Percentiles rank a stretch among this genome's conserved stretches.
phyloP scores from a whole-genome alignment of 2,797 vertebrate species.

The Gastrophryne carolinensis region DNA sequence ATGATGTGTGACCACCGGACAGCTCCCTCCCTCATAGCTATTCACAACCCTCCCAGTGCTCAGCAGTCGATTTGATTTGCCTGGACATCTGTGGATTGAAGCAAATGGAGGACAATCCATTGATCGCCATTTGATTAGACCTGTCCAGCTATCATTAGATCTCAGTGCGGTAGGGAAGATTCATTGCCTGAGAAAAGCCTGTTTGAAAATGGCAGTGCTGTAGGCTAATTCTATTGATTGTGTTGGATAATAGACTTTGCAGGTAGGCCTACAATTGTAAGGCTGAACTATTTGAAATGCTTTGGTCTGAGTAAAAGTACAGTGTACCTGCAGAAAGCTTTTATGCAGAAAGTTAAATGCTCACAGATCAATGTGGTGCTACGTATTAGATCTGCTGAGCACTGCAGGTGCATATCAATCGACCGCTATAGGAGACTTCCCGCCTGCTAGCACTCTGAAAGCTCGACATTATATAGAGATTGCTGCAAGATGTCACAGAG shows the following conservation, averaged over 20 bases:
- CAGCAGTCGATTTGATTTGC: neutral
- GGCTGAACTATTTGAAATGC: neutral
- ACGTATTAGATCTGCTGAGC: conserved; percentile 4
- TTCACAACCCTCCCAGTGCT: neutral
- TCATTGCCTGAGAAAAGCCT: neutral
- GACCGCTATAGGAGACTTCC: neutral
- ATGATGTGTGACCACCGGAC: neutral
- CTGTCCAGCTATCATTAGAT: conserved; percentile 10
- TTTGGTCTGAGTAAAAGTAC: neutral
- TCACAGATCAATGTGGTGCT: neutral
- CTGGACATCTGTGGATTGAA: neutral
- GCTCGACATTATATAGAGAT: neutral
- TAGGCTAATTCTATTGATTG: conserved; percentile 4
- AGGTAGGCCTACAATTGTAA: neutral
- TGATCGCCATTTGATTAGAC: neutral
- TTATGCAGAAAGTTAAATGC: conserved; percentile 5
- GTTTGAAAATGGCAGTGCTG: conserved; percentile 1
- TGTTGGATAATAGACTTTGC: neutral
- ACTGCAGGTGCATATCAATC: conserved; percentile 7
- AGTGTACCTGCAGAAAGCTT: conserved; percentile 9
- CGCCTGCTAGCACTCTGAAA: neutral
- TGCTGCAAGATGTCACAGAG: neutral
- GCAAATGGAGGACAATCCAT: neutral
- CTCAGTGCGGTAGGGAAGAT: conserved; percentile 4
- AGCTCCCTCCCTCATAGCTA: neutral